Base-by-base conservation (phyloP, 2,797 vertebrate genomes). In the Sebastes diaconus region DNA sequence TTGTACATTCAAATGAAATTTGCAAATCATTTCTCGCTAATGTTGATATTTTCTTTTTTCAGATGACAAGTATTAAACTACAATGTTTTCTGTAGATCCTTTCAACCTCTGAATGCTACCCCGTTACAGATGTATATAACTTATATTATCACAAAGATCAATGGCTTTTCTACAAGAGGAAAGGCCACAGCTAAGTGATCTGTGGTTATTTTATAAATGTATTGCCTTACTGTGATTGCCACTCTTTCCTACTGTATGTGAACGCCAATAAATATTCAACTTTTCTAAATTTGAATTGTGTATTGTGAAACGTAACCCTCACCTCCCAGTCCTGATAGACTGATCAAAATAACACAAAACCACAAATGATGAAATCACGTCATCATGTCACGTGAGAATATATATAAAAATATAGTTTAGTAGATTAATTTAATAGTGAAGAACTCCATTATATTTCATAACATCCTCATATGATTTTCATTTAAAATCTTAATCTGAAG, bases 191-290 rank as follows among this genome's bases (percentile, higher is more conserved):
- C 12, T 18, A 2, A 58, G 2, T 52, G 34, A 61, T 70, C 46
- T 75, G 75, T 75, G 71, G 34, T 66, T 24, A 24, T 79, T 88
- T 85, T 77, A 77, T 52, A 68, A 72, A 77, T 27, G 13, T 36
- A 0, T 14, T 7, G 59, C 79, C 80, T 90, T 86, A 78, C 32
- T 77, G 57, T 77, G 76, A 79, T 77, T 80, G 83, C 75, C 82
- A 73, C 54, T 74, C 64, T 86, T 81, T 91, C 85, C 76, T 75
- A 81, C 66, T 58, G 57, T 67, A 64, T 61, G 59, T 79, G 59
- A 77, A 86, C 59, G 75, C 76, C 68, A 91, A 91, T 93, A 91
- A 93, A 91, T 71, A 66, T 76, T 50, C 52, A n/a, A 73, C 14
- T 83, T 89, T 86, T 87, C 32, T 24, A 69, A 18, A 57, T 32